Conservation (phyloP, 92 coral and sea anemone genomes). For the Porites cylindrica region DNA sequence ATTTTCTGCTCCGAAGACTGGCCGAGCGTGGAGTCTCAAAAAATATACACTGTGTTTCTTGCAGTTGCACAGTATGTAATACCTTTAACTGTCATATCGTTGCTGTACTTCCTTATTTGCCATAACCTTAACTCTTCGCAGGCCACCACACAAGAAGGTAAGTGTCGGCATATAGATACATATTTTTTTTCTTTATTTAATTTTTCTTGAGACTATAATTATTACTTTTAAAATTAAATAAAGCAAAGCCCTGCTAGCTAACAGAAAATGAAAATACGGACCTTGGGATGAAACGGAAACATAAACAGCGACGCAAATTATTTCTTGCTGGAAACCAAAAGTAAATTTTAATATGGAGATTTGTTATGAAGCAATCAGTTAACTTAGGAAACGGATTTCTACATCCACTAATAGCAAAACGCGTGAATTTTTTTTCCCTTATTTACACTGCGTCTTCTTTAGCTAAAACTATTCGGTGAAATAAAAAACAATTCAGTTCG, state of each 20-base stretch:
- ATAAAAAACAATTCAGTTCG: not conserved
- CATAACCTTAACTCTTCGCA: conserved; percentile 65
- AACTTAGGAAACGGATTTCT: conserved; percentile 5
- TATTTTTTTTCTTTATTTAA: not conserved
- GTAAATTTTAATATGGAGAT: not conserved
- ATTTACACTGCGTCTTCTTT: conserved; percentile 17
- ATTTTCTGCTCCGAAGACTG: conserved; percentile 66
- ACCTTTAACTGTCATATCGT: conserved; percentile 74
- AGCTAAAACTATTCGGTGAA: not conserved
- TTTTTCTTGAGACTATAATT: not conserved
- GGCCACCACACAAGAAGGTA: conserved; percentile 41
- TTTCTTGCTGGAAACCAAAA: conserved; percentile 11
- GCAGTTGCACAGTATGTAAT: conserved; percentile 68
- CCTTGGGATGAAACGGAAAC: conserved; percentile 10
- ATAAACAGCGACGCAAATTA: not conserved
- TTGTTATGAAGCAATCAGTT: conserved; percentile 23
- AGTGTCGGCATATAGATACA: not conserved
- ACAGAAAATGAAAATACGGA: not conserved
- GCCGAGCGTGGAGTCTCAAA: conserved; percentile 41
- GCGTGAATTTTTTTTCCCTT: conserved; percentile 21
- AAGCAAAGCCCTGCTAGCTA: not conserved
- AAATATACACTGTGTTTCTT: conserved; percentile 51
- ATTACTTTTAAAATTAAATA: not conserved
- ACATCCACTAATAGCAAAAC: conserved; percentile 8
- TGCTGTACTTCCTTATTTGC: conserved; percentile 78